Evolutionary conservation across 2,797 vertebrate species (phyloP).

Genomic region (Neosalanx taihuensis): DNA sequence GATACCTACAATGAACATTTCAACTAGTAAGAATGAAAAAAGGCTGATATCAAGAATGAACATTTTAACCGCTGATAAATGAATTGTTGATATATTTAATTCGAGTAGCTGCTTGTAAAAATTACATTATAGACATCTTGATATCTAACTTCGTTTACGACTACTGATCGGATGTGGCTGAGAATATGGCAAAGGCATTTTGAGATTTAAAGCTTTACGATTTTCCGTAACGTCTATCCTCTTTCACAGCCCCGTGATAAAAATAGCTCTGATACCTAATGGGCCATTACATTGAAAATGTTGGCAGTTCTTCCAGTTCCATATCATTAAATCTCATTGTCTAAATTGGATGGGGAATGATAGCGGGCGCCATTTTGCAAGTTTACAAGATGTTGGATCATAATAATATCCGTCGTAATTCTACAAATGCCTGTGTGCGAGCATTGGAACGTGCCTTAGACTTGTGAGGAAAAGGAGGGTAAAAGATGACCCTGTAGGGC

Average conservation of each 20-base stretch:
- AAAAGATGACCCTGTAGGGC: no score
- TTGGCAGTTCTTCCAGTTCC: conserved; percentile 59
- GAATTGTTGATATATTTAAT: background rate
- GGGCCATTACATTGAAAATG: conserved; percentile 72
- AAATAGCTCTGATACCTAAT: conserved; percentile 60
- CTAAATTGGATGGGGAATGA: conserved; percentile 13
- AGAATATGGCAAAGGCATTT: no score
- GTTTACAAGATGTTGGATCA: no score
- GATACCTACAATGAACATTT: background rate
- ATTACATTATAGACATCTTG: background rate
- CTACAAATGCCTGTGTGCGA: no score
- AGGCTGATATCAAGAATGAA: background rate
- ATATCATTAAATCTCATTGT: conserved; percentile 66
- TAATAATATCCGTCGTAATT: no score
- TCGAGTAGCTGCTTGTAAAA: background rate
- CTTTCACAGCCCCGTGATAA: conserved; percentile 55
- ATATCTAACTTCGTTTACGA: no score
- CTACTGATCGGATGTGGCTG: no score
- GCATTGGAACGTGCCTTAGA: no score
- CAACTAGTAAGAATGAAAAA: background rate
- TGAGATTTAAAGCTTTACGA: background rate
- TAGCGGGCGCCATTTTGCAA: background rate
- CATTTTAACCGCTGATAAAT: background rate
- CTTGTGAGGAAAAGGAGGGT: no score
- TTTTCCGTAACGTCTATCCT: conserved; percentile 1